Evolutionary conservation across 2,113 vertebrate genomes (phyloP), one percentile per base, ranked within the genome.

Genomic region (Rhea americana): DNA sequence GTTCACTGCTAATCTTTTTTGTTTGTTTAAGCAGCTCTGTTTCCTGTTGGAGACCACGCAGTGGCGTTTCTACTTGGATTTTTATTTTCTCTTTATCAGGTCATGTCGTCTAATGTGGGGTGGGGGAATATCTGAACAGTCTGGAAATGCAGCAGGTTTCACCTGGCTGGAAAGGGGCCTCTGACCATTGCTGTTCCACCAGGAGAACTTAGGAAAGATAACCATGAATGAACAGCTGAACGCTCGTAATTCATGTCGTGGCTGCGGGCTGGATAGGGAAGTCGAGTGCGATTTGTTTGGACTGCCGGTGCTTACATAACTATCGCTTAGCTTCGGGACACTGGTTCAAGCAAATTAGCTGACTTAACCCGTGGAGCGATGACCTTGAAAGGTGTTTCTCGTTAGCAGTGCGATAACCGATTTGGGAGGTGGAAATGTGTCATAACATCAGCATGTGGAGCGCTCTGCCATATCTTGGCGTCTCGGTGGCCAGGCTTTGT

Each of bases 381-480:
- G 93, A 89, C 94, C 94, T 63, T 88, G 19, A 77, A 88, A 94
- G 90, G 93, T 30, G 28, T 91, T 93, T 75, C 74, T 51, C n/a
- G 75, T 67, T 22, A 72, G 28, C 39, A 5, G 68, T 1, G 0
- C 1, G 32, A 5, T 59, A 55, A 25, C 56, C 66, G 22, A 32
- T 72, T 43, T 14, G 81, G 71, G 93, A 78, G 74, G 83, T 53
- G 43, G 24, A 18, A 82, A 45, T 30, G 13, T 48, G 81, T 55
- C 76, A 85, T 79, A 67, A 22, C 77, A 35, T 30, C 74, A 70
- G 85, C 85, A 39, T 0, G 3, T 61, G 13, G 51, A 83, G 76
- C 8, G 1, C 76, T 45, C 43, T 0, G 28, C 11, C 62, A 0
- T 88, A 68, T 78, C 82, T 82, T 19, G 65, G 79, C 2, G 1